phyloP scores from a whole-genome alignment of 2,113 vertebrate species.

The Eira barbara region DNA sequence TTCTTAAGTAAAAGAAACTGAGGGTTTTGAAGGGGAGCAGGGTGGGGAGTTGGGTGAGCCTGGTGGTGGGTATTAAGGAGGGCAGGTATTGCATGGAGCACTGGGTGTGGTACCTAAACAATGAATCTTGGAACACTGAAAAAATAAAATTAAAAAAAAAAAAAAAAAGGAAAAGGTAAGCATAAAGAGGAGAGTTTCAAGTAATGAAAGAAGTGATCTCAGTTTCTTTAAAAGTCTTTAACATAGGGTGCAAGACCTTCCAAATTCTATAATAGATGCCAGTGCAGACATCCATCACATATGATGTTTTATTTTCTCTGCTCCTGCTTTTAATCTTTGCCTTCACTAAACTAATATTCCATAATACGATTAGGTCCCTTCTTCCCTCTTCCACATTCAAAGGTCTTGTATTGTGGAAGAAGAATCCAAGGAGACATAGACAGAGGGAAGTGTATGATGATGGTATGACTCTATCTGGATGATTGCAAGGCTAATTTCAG shows the following conservation, averaged over 20 bases:
- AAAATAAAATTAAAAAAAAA: too few species aligned
- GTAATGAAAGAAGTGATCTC: neutral
- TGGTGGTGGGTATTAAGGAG: too few species aligned
- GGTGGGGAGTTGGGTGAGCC: too few species aligned
- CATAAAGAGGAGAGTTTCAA: neutral
- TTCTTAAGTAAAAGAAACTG: neutral
- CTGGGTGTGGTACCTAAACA: too few species aligned
- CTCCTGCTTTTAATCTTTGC: neutral
- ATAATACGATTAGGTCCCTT: accelerated
- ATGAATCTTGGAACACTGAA: too few species aligned
- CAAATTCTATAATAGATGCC: neutral
- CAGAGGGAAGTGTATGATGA: neutral
- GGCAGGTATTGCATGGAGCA: too few species aligned
- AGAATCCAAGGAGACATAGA: neutral
- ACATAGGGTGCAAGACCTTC: neutral
- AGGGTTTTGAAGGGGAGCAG: too few species aligned
- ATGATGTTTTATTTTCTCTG: neutral
- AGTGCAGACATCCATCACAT: neutral
- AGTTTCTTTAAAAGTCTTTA: neutral
- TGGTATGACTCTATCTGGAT: neutral
- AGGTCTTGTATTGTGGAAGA: neutral
- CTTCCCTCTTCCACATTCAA: neutral
- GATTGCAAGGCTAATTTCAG: neutral
- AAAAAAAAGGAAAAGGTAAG: neutral
- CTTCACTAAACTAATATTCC: neutral